Conservation (phyloP, 2,888 invertebrate species). For the Spilarctia lutea region DNA sequence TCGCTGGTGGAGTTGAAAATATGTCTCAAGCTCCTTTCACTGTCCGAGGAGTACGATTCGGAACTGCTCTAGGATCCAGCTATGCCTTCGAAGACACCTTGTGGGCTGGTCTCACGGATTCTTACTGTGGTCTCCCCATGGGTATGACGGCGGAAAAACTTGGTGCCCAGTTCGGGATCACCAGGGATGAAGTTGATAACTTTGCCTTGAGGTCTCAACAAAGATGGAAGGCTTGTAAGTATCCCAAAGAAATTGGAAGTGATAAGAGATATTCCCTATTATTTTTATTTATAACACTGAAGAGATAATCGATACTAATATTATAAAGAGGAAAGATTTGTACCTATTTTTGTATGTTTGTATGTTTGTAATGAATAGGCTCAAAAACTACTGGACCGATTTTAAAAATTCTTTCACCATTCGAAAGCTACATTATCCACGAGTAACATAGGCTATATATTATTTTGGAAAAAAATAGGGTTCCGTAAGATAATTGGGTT, state of each 20-base stretch:
- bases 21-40: constrained; percentile 98
- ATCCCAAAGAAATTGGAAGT: background rate
- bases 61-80: constrained; percentile 92
- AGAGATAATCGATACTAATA: too few relatives aligned
- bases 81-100: constrained; percentile 94
- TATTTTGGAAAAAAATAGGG: too few relatives aligned
- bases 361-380: too few relatives aligned
- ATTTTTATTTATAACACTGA: too few relatives aligned
- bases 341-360: too few relatives aligned
- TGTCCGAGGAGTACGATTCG: constrained; percentile 94
- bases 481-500: too few relatives aligned
- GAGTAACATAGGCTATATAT: too few relatives aligned
- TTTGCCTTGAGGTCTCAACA: constrained; percentile 95
- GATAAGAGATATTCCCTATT: too few relatives aligned
- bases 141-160: constrained; percentile 98
- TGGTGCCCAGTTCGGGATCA: constrained; percentile 92
- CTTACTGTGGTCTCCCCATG: constrained; percentile 97
- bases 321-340: too few relatives aligned
- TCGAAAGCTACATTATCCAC: too few relatives aligned
- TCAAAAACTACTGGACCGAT: too few relatives aligned
- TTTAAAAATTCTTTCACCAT: too few relatives aligned
- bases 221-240: constrained; percentile 93
- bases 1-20: constrained; percentile 97
- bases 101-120: constrained; percentile 95
- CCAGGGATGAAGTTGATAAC: constrained; percentile 93